Evolutionary conservation across 2,888 invertebrate genomes (phyloP), one percentile per base, ranked within the genome.

Genomic region (Bembecia ichneumoniformis): DNA sequence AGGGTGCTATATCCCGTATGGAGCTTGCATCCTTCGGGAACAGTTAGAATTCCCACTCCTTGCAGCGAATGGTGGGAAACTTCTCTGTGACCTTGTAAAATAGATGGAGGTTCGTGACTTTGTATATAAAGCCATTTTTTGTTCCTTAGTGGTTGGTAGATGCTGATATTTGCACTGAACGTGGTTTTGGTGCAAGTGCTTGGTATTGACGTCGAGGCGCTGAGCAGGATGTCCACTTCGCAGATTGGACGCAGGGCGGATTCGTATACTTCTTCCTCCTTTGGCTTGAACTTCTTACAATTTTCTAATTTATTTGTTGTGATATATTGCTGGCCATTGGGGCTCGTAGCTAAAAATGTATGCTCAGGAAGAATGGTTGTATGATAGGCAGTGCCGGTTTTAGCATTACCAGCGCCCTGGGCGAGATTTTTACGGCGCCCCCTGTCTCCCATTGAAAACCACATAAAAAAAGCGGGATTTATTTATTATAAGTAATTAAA

Each of bases 331-430:
- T 65, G 55, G 14, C 58, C 54, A 36, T 43, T 63, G 3, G 57
- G 50, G 36, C 54, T 58, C 10, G 58, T 62, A 47, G 60, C 63
- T 35, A 65, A 40, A 43, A 58, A 61, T 44, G 49, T 56, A 46
- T 63, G 63, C 62, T 66, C 65, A n/a, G 61, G 59, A 16, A 66
- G 55, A 54, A 63, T 58, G 5, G 61, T 63, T 3, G 63, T 51
- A 45, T 59, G n/a, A n/a, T n/a, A n/a, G n/a, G n/a, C n/a, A n/a
- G n/a, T n/a, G n/a, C n/a, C n/a, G n/a, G n/a, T n/a, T n/a, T n/a
- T n/a, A n/a, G n/a, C n/a, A n/a, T n/a, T n/a, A n/a, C n/a, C n/a
- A n/a, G n/a, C n/a, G n/a, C n/a, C n/a, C n/a, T n/a, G n/a, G n/a
- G n/a, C n/a, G n/a, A n/a, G n/a, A n/a, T n/a, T n/a, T n/a, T n/a